Percentiles rank a stretch among this genome's conserved stretches.
Evolutionary conservation across 1,140 invertebrate genomes (phyloP).

Genomic region (Tribolium castaneum): DNA sequence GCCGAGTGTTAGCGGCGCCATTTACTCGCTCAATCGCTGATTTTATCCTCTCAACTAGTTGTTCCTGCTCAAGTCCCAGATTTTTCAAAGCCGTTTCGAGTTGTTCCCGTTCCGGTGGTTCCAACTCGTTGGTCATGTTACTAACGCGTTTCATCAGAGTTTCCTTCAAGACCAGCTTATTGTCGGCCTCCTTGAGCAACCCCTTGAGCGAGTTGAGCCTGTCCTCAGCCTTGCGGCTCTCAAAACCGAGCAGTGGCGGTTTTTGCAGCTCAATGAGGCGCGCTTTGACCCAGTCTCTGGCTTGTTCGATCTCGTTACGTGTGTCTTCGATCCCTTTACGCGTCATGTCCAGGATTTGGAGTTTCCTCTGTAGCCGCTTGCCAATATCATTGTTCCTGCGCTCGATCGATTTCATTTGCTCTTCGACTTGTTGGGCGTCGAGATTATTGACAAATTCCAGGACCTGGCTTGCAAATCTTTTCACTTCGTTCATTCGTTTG

Average conservation of each 20-base stretch:
- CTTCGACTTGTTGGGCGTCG: constrained; percentile 91
- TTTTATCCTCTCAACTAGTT: constrained; percentile 77
- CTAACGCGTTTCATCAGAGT: constrained; percentile 84
- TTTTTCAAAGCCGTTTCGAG: constrained; percentile 75
- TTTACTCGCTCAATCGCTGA: constrained; percentile 78
- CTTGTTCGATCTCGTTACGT: constrained; percentile 78
- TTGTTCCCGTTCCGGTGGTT: constrained; percentile 79
- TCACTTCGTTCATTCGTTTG: constrained; percentile 74
- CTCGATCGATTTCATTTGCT: constrained; percentile 84
- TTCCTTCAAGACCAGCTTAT: constrained; percentile 84
- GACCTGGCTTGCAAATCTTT: constrained; percentile 75
- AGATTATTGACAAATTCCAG: constrained; percentile 85
- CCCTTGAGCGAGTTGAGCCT: constrained; percentile 77
- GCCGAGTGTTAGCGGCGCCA: constrained; percentile 74
- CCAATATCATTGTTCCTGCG: constrained; percentile 83
- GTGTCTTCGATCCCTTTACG: constrained; percentile 83
- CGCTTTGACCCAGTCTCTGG: constrained; percentile 83
- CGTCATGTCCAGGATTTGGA: constrained; percentile 82
- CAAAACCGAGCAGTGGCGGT: constrained; percentile 77
- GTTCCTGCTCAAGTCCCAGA: constrained; percentile 76
- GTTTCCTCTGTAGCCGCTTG: constrained; percentile 85
- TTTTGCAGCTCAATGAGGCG: constrained; percentile 76
- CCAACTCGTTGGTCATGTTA: constrained; percentile 87
- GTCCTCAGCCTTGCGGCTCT: constrained; percentile 80
- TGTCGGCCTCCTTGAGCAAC: constrained; percentile 85